Evolutionary conservation across 2,888 invertebrate genomes (phyloP).

Genomic region (Deilephila elpenor): DNA sequence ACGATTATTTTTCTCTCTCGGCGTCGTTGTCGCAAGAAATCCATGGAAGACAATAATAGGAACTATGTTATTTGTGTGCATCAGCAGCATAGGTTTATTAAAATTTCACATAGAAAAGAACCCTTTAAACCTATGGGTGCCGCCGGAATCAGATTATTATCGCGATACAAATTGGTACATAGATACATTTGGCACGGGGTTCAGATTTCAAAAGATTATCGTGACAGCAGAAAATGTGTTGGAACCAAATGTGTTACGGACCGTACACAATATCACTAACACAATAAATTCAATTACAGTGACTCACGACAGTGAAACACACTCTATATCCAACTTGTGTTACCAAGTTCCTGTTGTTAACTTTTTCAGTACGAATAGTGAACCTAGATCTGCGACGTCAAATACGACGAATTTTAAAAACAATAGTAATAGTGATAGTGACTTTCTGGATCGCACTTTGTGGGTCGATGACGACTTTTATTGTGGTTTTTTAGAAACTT

Average conservation of each 20-base stretch:
- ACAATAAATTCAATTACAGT: slow-evolving; percentile 72
- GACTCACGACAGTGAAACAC: slow-evolving; percentile 55
- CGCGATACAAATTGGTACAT: slow-evolving; percentile 90
- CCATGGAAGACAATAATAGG: slow-evolving; percentile 86
- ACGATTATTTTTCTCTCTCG: slow-evolving; percentile 83
- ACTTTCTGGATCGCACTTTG: slow-evolving; percentile 83
- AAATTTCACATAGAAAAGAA: slow-evolving; percentile 89
- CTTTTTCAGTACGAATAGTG: slow-evolving; percentile 60
- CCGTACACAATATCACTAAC: slow-evolving; percentile 80
- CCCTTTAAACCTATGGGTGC: slow-evolving; percentile 91
- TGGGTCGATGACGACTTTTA: slow-evolving; percentile 85
- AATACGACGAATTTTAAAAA: slow-evolving; percentile 38
- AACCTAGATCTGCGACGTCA: slow-evolving; percentile 46
- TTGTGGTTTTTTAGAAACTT: slow-evolving; percentile 86
- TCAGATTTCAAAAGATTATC: slow-evolving; percentile 86
- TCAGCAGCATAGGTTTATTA: slow-evolving; percentile 86
- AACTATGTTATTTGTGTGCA: slow-evolving; percentile 82
- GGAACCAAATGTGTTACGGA: slow-evolving; percentile 83
- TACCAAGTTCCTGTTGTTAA: slow-evolving; percentile 77
- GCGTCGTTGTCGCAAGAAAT: slow-evolving; percentile 83
- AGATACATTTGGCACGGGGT: slow-evolving; percentile 86
- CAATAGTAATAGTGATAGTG: slow-evolving; percentile 50
- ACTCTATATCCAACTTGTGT: slow-evolving; percentile 69
- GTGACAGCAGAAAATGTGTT: slow-evolving; percentile 88
- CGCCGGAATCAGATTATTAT: slow-evolving; percentile 88